Evolutionary conservation across 1,140 invertebrate genomes (phyloP).

Genomic region (Drosophila saltans): DNA sequence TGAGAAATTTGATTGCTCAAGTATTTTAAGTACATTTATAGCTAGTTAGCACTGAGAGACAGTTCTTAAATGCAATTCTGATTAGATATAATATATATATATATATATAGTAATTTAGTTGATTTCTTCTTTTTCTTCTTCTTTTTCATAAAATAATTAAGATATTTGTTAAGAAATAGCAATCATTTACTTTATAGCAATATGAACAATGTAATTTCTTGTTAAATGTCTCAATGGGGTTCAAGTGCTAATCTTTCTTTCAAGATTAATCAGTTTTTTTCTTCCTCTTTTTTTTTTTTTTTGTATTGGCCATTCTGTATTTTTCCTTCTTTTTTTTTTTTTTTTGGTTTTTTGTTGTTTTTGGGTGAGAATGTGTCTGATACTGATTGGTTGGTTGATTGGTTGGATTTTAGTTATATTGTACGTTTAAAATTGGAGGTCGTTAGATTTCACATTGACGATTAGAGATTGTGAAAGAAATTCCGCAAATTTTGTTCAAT

Average conservation of each 20-base stretch:
- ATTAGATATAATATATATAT: constrained; percentile 50
- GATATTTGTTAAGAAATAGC: constrained; percentile 7
- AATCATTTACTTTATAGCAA: constrained; percentile 18
- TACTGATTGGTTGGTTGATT: neutral
- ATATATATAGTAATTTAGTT: constrained; percentile 9
- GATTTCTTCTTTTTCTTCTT: neutral
- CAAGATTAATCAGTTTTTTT: constrained; percentile 23
- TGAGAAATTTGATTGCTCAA: neutral
- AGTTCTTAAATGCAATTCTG: constrained; percentile 47
- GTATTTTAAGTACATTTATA: constrained; percentile 1
- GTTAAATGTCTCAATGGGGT: constrained; percentile 1
- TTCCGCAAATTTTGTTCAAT: neutral
- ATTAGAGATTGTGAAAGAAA: neutral
- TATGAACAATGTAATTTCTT: constrained; percentile 15
- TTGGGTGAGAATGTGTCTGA: constrained; percentile 1
- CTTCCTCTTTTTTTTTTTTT: neutral
- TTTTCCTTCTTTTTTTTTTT: constrained; percentile 1
- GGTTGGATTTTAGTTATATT: constrained; percentile 1
- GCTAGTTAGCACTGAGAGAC: constrained; percentile 33
- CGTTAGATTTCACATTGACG: constrained; percentile 1
- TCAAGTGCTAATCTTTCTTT: constrained; percentile 3
- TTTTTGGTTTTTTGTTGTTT: neutral
- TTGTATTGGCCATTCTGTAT: neutral
- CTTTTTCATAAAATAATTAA: neutral
- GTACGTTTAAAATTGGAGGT: neutral